Percentiles rank a stretch among this genome's conserved stretches.
These are phyloP conservation scores for Crepidodera aurea DNA, from an alignment of 2,888 invertebrate species.

Conservation along the genomic window DNA sequence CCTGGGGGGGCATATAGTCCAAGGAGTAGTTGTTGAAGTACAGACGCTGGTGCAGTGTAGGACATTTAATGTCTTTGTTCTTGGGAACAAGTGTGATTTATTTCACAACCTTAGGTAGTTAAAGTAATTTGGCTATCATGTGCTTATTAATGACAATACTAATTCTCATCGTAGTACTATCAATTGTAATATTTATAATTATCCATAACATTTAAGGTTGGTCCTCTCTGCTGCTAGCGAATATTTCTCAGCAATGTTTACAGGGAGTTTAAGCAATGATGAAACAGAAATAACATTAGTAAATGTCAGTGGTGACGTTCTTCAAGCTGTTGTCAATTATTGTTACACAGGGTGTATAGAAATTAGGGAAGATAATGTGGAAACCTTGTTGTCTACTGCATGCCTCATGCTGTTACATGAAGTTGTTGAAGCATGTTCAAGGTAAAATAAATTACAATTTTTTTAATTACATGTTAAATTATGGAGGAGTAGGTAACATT, in stretches of 20 bases:
- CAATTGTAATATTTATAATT: neutral
- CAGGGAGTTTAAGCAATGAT: conserved; percentile 82
- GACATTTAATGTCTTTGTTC: too few species aligned
- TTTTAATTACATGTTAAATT: too few species aligned
- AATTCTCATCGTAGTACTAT: neutral
- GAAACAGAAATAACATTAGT: conserved; percentile 85
- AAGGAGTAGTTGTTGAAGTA: too few species aligned
- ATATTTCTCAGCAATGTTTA: conserved; percentile 97
- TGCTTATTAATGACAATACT: neutral
- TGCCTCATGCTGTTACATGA: conserved; percentile 86
- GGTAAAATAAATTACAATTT: conserved; percentile 28
- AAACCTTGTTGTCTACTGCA: conserved; percentile 86
- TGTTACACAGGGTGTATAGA: conserved; percentile 90
- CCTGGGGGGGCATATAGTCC: too few species aligned
- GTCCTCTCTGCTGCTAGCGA: conserved; percentile 92
- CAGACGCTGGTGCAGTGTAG: too few species aligned
- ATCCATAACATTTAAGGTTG: conserved; percentile 65
- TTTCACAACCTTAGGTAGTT: too few species aligned
- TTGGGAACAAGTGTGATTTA: too few species aligned
- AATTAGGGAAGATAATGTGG: conserved; percentile 89
- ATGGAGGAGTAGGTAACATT: too few species aligned
- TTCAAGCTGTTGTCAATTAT: conserved; percentile 85
- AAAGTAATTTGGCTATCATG: neutral
- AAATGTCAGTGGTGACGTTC: conserved; percentile 85
- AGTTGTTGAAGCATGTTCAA: conserved; percentile 89